Evolutionary conservation across 2,888 invertebrate genomes (phyloP).

Genomic region (Flabesymbios commensalis): DNA sequence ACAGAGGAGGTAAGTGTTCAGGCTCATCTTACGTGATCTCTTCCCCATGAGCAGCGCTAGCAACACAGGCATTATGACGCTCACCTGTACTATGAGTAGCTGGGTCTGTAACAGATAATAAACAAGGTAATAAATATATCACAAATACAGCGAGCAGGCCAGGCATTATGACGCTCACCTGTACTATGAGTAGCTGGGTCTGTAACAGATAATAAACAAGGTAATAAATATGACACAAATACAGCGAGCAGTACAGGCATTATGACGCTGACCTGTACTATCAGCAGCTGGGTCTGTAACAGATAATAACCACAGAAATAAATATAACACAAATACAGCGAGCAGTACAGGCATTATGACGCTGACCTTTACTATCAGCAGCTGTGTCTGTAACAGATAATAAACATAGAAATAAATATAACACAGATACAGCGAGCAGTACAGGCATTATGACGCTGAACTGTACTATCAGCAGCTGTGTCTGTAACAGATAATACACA

Average conservation of each 20-base stretch:
- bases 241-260: constrained; percentile 30
- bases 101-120: constrained; percentile 18
- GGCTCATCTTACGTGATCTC: constrained; percentile 35
- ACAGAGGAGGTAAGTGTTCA: constrained; percentile 25
- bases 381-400: constrained; percentile 18
- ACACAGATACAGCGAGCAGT: constrained; percentile 31
- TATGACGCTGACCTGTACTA: constrained; percentile 27
- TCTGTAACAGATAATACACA: constrained; percentile 17
- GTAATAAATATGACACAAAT: constrained; percentile 16
- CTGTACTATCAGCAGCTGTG: constrained; percentile 27
- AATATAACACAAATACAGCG: constrained; percentile 24
- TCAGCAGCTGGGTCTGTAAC: constrained; percentile 24
- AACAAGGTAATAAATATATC: background rate
- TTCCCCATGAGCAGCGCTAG: constrained; percentile 35
- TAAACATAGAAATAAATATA: background rate
- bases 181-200: constrained; percentile 27
- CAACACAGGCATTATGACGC: constrained; percentile 27
- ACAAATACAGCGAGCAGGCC: constrained; percentile 30
- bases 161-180: constrained; percentile 27
- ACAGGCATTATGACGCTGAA: constrained; percentile 25
- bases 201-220: constrained; percentile 10
- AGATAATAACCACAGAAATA: background rate
- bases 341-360: constrained; percentile 30
- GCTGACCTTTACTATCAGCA: constrained; percentile 27
- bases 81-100: constrained; percentile 27